Conservation (phyloP, 2,113 vertebrate species). For the Tyrannus savana region DNA sequence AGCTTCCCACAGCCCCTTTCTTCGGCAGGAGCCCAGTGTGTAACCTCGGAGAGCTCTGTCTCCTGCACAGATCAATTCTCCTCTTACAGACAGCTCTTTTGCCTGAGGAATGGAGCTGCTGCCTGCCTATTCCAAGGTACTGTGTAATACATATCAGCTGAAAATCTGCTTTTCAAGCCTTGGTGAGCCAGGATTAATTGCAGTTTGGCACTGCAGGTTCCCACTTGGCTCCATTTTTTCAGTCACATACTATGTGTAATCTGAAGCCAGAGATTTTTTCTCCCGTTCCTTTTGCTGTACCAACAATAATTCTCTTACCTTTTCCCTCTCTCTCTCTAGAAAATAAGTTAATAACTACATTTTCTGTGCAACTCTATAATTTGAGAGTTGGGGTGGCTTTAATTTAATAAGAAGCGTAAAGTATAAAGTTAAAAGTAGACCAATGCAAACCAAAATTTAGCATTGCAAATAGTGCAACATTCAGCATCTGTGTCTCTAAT, state of each 20-base stretch:
- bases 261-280: not conserved
- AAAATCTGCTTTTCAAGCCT: not conserved
- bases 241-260: not conserved
- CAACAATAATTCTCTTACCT: not conserved
- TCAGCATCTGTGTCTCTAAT: not conserved
- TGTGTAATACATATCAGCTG: not conserved
- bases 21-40: not conserved
- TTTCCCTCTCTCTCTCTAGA: not conserved
- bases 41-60: not conserved
- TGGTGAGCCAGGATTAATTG: not conserved
- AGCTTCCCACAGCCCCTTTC: not conserved
- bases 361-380: not conserved
- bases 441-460: not conserved
- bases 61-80: not conserved
- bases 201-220: not conserved
- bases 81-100: accelerated
- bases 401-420: not conserved
- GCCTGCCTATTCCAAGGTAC: not conserved
- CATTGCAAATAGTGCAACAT: not conserved
- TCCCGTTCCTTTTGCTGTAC: not conserved
- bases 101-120: not conserved
- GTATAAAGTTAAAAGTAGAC: not conserved
- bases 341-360: not conserved
- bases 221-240: not conserved
- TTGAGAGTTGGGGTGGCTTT: not conserved